These are phyloP conservation scores for Lanius collurio DNA, from an alignment of 2,113 vertebrate species.

Conservation along the genomic window DNA sequence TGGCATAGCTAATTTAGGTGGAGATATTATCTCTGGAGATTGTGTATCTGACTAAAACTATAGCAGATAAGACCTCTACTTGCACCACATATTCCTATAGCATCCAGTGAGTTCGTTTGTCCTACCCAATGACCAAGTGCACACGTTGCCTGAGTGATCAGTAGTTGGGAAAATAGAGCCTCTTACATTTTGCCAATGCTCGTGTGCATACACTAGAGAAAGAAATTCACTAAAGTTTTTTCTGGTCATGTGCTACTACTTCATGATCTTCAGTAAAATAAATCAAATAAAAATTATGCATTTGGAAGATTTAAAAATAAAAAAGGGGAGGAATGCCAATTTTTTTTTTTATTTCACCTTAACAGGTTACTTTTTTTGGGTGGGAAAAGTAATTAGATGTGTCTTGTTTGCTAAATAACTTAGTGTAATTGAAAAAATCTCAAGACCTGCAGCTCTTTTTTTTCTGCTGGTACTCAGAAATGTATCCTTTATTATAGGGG, in stretches of 20 bases:
- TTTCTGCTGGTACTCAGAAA: background rate
- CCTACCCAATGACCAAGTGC: background rate
- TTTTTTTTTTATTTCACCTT: background rate
- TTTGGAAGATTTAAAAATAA: background rate
- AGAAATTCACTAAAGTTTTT: background rate
- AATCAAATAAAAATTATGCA: background rate
- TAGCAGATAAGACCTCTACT: background rate
- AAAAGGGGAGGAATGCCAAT: fast-evolving
- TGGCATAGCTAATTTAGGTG: background rate
- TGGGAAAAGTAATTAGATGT: background rate
- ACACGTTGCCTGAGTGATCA: background rate
- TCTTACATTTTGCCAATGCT: background rate
- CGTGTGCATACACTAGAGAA: background rate
- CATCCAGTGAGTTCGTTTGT: background rate
- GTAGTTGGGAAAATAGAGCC: background rate
- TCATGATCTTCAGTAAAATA: background rate
- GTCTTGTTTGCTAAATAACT: background rate
- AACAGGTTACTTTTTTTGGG: background rate
- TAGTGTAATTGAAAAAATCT: background rate
- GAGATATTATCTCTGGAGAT: background rate
- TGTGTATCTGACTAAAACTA: background rate
- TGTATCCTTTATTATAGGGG: background rate
- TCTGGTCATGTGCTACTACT: background rate
- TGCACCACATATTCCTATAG: background rate
- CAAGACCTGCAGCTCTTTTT: background rate